Evolutionary conservation across 2,888 invertebrate genomes (phyloP).

Genomic region (Aethes cnicana): DNA sequence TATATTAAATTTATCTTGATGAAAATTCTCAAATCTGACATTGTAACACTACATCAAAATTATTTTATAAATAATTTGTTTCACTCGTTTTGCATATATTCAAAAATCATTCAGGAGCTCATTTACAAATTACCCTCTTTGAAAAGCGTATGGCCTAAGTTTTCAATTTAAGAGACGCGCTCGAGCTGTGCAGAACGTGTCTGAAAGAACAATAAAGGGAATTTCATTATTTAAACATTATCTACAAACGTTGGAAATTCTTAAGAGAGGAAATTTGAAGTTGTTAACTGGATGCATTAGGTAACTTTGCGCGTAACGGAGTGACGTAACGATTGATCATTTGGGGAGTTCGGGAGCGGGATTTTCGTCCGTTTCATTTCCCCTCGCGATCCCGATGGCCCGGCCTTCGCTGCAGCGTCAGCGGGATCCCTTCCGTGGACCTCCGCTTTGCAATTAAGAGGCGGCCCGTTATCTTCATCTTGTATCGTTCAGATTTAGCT

Average conservation of each 20-base stretch:
- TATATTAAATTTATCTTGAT: no score
- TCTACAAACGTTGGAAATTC: conserved; percentile 13
- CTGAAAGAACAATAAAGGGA: conserved; percentile 11
- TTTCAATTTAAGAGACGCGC: background rate
- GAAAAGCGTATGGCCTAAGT: background rate
- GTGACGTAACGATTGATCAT: conserved; percentile 45
- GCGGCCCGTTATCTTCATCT: conserved; percentile 37
- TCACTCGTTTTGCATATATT: no score
- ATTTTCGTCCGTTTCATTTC: conserved; percentile 19
- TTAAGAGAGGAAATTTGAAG: conserved; percentile 20
- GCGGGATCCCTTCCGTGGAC: conserved; percentile 44
- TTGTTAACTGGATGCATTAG: conserved; percentile 38
- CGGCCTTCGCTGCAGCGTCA: conserved; percentile 38
- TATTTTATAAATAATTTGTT: no score
- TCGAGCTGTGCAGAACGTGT: conserved; percentile 3
- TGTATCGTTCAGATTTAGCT: conserved; percentile 27
- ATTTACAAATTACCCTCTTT: background rate
- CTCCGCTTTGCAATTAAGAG: conserved; percentile 46
- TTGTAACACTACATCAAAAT: no score
- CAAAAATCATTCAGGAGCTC: background rate
- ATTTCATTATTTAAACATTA: conserved; percentile 17
- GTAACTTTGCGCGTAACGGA: conserved; percentile 45
- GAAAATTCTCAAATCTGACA: no score
- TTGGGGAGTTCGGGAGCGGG: conserved; percentile 31
- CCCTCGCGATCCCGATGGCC: conserved; percentile 39